A percentile compares a stretch with the other conserved stretches of the same genome.
Conservation (phyloP, 2,888 invertebrate species). For the Deilephila porcellus region DNA sequence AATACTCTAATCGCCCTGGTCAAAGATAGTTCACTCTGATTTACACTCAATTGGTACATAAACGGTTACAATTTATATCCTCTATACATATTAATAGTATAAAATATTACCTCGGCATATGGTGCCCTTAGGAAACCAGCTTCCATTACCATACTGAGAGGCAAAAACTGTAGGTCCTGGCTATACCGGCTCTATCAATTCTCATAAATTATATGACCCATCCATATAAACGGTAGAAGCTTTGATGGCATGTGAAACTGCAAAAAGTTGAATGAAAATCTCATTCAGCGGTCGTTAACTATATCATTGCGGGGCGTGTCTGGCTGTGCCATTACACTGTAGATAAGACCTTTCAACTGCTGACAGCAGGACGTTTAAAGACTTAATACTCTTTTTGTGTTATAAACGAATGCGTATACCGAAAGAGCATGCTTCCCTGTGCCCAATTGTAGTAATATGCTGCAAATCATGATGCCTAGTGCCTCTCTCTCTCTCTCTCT, state of each 20-base stretch:
- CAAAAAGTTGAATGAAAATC: constrained; percentile 15
- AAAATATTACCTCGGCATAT: constrained; percentile 29
- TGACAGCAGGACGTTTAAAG: not conserved
- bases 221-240: constrained; percentile 23
- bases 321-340: not conserved
- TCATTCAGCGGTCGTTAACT: constrained; percentile 22
- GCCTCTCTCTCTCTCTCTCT: too few relatives aligned
- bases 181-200: constrained; percentile 16
- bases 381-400: not conserved
- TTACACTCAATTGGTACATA: constrained; percentile 27
- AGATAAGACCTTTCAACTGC: constrained; percentile 6
- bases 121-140: constrained; percentile 24
- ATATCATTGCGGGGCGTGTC: constrained; percentile 12
- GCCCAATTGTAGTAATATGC: too few relatives aligned
- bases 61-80: constrained; percentile 24
- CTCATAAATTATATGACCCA: constrained; percentile 28
- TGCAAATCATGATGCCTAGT: too few relatives aligned
- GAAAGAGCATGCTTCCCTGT: too few relatives aligned
- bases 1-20: not conserved
- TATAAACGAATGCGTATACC: not conserved
- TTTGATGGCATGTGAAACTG: constrained; percentile 15
- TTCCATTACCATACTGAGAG: constrained; percentile 21
- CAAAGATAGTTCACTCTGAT: not conserved
- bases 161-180: constrained; percentile 16
- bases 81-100: constrained; percentile 26